Evolutionary conservation across 2,113 vertebrate genomes (phyloP), one percentile per base, ranked within the genome.

Genomic region (Takifugu bimaculatus): DNA sequence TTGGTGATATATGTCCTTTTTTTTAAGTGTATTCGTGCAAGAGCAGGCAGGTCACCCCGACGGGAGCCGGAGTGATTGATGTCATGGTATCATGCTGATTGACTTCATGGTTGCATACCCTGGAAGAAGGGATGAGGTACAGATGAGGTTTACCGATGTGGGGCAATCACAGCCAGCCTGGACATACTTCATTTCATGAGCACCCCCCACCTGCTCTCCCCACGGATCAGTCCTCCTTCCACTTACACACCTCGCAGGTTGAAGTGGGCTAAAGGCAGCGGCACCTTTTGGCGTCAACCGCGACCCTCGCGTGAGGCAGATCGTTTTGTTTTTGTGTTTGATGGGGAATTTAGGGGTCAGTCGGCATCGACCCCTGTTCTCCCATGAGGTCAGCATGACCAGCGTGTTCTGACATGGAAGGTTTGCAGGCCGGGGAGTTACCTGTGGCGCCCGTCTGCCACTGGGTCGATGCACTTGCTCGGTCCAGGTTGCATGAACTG

Each of bases 61-160:
- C 60, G 81, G 81, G 81, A 88, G 74, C 50, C 55, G 63, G 72
- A 72, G 69, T 88, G 88, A 90, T 87, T 85, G 83, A 90, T 88
- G 84, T 81, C 82, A 75, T 58, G 68, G 70, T 84, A 78, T 82
- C 69, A 47, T 77, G 70, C 77, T 85, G 85, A 87, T 88, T 88
- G 82, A 88, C 85, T 88, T 83, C 83, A 86, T 82, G 83, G 74
- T 81, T 84, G 75, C 80, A 77, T 85, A 81, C 77, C 82, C 75
- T 53, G 74, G 75, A 87, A 85, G 81, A 90, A 88, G 79, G 77
- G 73, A 85, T 66, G 77, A 81, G 67, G 71, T 71, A 61, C 68
- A 73, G 73, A 87, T 70, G 77, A 83, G 75, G 74, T 78, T 60
- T 65, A 63, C 68, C n/a, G 60, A 50, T 52, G 62, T 58, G 65